phyloP scores from a whole-genome alignment of 2,113 vertebrate genomes.

The Alethe castanea region DNA sequence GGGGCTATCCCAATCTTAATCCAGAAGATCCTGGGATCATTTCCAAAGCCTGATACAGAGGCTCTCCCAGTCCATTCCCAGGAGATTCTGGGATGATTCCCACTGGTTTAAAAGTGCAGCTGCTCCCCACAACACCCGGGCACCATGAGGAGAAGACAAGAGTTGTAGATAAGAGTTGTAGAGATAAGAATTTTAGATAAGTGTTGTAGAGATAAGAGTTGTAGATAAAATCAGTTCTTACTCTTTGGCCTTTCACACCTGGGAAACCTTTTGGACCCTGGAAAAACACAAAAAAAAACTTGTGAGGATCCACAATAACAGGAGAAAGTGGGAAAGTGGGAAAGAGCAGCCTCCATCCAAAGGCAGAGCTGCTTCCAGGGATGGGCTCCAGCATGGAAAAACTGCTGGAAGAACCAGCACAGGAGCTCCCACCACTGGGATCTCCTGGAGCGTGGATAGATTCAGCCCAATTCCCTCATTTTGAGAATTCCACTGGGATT shows the following conservation, averaged over 20 bases:
- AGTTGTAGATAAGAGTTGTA: background rate
- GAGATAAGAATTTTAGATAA: too few relatives aligned
- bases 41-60: background rate
- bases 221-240: conserved; percentile 8
- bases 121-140: background rate
- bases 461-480: background rate
- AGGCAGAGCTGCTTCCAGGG: background rate
- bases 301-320: background rate
- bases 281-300: background rate
- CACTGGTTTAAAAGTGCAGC: background rate
- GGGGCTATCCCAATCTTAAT: too few relatives aligned
- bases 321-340: background rate
- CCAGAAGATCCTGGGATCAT: background rate
- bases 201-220: background rate
- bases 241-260: conserved; percentile 81
- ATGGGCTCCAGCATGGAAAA: background rate
- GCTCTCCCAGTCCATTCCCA: background rate
- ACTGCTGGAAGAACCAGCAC: background rate
- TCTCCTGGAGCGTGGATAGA: background rate
- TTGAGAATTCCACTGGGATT: background rate
- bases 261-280: conserved; percentile 81
- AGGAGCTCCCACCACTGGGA: background rate
- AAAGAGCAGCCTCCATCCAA: background rate
- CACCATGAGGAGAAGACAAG: rapidly evolving
- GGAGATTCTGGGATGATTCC: background rate